These are phyloP conservation scores for Bombus sibiricus DNA, from an alignment of 1,140 invertebrate genomes.

Conservation along the genomic window DNA sequence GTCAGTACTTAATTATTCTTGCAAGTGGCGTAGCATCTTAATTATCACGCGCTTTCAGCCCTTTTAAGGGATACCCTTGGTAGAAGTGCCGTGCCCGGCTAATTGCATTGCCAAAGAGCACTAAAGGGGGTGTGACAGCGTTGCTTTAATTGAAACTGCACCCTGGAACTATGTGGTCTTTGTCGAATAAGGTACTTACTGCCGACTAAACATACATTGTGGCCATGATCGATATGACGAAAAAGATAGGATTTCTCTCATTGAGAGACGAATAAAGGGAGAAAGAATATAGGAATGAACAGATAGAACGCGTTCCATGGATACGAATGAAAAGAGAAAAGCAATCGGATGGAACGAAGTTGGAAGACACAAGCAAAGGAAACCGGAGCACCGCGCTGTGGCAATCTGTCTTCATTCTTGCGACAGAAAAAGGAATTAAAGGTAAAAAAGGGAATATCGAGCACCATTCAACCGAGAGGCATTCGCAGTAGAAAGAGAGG, in stretches of 20 bases:
- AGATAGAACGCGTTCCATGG: background rate
- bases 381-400: conserved; percentile 18
- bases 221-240: background rate
- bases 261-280: background rate
- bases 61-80: conserved; percentile 43
- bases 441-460: conserved; percentile 43
- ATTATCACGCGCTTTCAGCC: conserved; percentile 56
- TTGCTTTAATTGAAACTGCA: conserved; percentile 54
- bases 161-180: background rate
- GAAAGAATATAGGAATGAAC: background rate
- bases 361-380: conserved; percentile 3
- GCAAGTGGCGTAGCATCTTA: conserved; percentile 49
- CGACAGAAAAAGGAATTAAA: conserved; percentile 54
- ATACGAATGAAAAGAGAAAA: background rate
- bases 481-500: background rate
- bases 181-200: background rate
- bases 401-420: conserved; percentile 59
- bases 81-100: conserved; percentile 46
- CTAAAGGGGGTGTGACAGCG: conserved; percentile 20
- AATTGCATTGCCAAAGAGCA: conserved; percentile 57
- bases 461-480: conserved; percentile 41
- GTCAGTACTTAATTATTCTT: conserved; percentile 55
- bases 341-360: background rate
- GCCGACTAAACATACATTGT: background rate
- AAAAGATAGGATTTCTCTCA: background rate